These are phyloP conservation scores for Tinamus guttatus DNA, from an alignment of 2,113 vertebrate species.

Conservation along the genomic window DNA sequence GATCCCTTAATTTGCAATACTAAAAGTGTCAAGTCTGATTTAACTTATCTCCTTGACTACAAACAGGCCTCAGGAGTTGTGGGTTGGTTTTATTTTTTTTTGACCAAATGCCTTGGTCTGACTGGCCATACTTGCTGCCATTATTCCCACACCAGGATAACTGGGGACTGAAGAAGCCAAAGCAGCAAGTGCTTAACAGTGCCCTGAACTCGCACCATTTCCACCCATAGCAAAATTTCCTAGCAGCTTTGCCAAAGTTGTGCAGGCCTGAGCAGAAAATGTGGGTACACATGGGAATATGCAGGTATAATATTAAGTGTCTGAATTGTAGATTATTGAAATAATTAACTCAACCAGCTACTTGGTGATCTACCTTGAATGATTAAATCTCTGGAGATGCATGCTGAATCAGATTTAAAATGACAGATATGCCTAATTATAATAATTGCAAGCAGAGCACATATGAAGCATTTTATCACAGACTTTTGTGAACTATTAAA, in stretches of 20 bases:
- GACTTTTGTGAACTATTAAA: constrained; percentile 9
- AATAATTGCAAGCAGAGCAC: neutral
- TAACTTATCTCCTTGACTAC: neutral
- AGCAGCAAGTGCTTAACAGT: neutral
- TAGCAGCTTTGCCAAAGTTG: neutral
- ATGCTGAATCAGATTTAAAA: constrained; percentile 25
- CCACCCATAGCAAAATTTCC: neutral
- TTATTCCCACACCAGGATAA: neutral
- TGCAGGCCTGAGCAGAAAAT: neutral
- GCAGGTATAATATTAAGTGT: constrained; percentile 15
- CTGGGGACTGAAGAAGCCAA: neutral
- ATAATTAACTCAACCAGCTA: constrained; percentile 48
- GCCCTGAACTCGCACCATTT: neutral
- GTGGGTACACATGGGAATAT: neutral
- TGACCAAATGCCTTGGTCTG: neutral
- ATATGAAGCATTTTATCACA: constrained; percentile 1
- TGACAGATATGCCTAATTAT: constrained; percentile 37
- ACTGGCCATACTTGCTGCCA: neutral
- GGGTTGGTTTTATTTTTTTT: no score
- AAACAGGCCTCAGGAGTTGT: neutral
- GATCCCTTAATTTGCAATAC: neutral
- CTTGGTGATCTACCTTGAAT: constrained; percentile 43
- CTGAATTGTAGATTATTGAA: constrained; percentile 30
- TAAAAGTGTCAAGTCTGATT: neutral
- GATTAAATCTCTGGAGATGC: constrained; percentile 27